Base-by-base conservation (phyloP, 2,113 vertebrate genomes). In the Dipodomys ordii region DNA sequence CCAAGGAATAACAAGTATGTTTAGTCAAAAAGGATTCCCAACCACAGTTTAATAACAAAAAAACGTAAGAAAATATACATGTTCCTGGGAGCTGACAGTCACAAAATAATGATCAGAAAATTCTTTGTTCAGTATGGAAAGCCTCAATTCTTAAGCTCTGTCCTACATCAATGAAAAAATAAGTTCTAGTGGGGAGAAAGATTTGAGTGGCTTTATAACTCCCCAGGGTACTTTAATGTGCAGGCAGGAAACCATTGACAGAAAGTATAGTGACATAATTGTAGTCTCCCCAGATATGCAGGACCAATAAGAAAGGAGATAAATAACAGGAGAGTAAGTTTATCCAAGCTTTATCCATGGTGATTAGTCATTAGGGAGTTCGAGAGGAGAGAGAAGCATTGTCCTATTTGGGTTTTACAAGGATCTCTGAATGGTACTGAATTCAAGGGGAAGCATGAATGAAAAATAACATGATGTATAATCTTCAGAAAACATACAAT, bases 101-200 rank as follows among this genome's bases (percentile, higher is more conserved):
- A 44, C 3, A 46, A 13, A 69, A 32, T 1, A 35, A 27, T 15
- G 60, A 78, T 44, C 73, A 65, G 67, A n/a, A 88, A 76, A 74
- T 35, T 62, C 20, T 62, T 7, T 62, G 60, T 62, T 62, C 60
- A 5, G 16, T 93, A 12, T 71, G 27, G 81, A 69, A 84, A 10
- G 0, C 22, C 11, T 39, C 0, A 0, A 6, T 60, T 15, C 9
- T 25, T 57, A 4, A 32, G 46, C 3, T 13, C 8, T 27, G 91
- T 83, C 12, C n/a, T 30, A 79, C 3, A 15, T 6, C 27, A 82
- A 57, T 23, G 69, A 35, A 68, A 92, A 68, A 12, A 69, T 9
- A 65, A 92, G 32, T n/a, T 25, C n/a, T 62, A 28, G 46, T 18
- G 12, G 15, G 3, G 32, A 6, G 8, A 44, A 44, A 5, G 10